phyloP scores from a whole-genome alignment of 2,797 vertebrate genomes.

The Spondyliosoma cantharus region DNA sequence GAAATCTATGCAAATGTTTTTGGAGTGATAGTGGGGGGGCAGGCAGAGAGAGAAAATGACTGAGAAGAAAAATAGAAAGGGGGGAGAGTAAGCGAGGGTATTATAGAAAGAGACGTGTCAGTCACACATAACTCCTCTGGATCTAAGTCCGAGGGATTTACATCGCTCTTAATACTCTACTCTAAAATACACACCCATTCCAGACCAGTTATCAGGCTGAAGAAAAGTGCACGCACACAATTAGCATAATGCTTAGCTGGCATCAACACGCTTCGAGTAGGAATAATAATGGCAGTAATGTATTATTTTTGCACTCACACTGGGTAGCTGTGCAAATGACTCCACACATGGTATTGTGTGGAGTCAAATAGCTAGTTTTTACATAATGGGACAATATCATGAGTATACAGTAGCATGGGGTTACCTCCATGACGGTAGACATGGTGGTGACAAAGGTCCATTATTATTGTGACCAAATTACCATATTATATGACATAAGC shows the following conservation, averaged over 20 bases:
- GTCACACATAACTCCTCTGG: constrained; percentile 53
- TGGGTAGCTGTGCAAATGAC: not conserved
- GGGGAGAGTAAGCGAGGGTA: not conserved
- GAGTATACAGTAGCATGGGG: no score
- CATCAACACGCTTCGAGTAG: not conserved
- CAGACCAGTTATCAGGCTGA: constrained; percentile 36
- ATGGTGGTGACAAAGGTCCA: no score
- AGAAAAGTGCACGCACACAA: constrained; percentile 27
- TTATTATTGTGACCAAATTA: not conserved
- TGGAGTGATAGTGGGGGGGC: constrained; percentile 18
- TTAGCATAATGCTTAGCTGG: constrained; percentile 11
- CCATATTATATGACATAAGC: not conserved
- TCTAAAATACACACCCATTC: constrained; percentile 36
- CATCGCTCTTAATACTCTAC: constrained; percentile 27
- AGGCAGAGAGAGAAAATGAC: constrained; percentile 28
- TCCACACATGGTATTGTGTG: not conserved
- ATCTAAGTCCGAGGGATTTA: constrained; percentile 51
- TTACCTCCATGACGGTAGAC: not conserved
- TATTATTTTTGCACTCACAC: not conserved
- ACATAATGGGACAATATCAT: not conserved
- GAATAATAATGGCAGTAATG: constrained; percentile 9
- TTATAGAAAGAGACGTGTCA: constrained; percentile 51
- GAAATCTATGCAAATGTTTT: constrained; percentile 58
- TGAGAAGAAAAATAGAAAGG: not conserved
- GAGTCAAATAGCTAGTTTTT: not conserved